phyloP scores from a whole-genome alignment of 2,888 invertebrate genomes.

The Cyaniris semiargus region DNA sequence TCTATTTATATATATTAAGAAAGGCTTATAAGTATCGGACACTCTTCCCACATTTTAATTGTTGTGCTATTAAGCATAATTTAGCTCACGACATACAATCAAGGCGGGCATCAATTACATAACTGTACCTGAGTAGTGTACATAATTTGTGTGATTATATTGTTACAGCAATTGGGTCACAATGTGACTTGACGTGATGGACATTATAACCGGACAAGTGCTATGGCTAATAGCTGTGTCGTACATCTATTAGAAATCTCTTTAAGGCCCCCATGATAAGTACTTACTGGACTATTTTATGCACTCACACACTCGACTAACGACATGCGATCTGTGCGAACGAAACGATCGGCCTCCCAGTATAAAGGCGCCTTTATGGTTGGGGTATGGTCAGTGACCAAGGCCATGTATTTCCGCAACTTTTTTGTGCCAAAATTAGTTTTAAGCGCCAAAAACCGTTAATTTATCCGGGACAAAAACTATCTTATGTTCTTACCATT shows the following conservation, averaged over 20 bases:
- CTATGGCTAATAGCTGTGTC: not conserved
- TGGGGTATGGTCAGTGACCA: too few species aligned
- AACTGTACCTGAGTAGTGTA: not conserved
- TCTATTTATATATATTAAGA: too few species aligned
- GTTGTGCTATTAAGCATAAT: not conserved
- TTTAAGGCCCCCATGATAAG: not conserved
- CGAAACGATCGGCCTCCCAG: too few species aligned
- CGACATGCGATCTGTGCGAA: too few species aligned
- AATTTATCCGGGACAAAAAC: too few species aligned
- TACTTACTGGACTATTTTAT: not conserved
- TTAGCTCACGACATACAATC: not conserved
- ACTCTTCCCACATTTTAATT: not conserved
- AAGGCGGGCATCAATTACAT: not conserved
- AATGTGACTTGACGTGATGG: constrained; percentile 1
- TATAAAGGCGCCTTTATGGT: too few species aligned
- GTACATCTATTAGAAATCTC: not conserved
- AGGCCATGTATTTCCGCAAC: too few species aligned
- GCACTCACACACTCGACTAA: too few species aligned
- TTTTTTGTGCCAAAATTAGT: too few species aligned
- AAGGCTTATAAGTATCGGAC: not conserved
- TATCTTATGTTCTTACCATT: too few species aligned
- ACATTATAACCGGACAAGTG: not conserved
- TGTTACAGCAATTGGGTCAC: constrained; percentile 29
- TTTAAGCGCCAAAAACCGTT: too few species aligned
- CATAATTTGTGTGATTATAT: constrained; percentile 31